phyloP scores from a whole-genome alignment of 1,140 invertebrate species.

The Macrobrachium rosenbergii region DNA sequence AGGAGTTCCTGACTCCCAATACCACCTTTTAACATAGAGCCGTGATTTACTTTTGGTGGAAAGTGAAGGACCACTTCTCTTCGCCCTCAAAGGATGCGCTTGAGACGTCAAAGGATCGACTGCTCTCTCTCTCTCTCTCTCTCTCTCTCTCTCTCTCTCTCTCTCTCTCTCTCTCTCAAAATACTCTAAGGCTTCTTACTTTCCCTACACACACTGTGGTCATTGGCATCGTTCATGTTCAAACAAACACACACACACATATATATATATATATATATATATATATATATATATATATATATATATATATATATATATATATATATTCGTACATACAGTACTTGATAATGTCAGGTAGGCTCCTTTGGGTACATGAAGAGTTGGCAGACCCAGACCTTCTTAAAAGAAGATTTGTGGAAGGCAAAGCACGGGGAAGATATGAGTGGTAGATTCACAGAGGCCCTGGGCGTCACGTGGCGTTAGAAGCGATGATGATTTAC shows the following conservation, averaged over 20 bases:
- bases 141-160: not conserved
- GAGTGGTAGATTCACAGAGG: too few species aligned
- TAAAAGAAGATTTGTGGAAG: too few species aligned
- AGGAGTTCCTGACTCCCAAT: too few species aligned
- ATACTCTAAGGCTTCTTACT: too few species aligned
- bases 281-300: not conserved
- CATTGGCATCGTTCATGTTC: not conserved
- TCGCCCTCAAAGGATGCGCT: not conserved
- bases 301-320: not conserved
- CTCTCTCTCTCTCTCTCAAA: not conserved
- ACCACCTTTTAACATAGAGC: too few species aligned
- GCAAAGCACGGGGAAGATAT: too few species aligned
- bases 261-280: slow-evolving; percentile 17
- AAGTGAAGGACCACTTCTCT: not conserved
- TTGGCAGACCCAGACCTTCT: too few species aligned
- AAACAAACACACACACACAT: slow-evolving; percentile 2
- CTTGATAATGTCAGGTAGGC: too few species aligned
- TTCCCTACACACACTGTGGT: not conserved
- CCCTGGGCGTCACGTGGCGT: too few species aligned
- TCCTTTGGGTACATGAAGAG: too few species aligned
- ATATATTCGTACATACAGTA: not conserved
- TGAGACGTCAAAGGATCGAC: too few species aligned
- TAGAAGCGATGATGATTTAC: not conserved
- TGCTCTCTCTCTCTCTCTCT: not conserved
- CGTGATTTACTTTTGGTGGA: too few species aligned